Percentiles rank a stretch among this genome's conserved stretches.
These are phyloP conservation scores for Coptotermes formosanus DNA, from an alignment of 1,140 invertebrate species.

Conservation along the genomic window DNA sequence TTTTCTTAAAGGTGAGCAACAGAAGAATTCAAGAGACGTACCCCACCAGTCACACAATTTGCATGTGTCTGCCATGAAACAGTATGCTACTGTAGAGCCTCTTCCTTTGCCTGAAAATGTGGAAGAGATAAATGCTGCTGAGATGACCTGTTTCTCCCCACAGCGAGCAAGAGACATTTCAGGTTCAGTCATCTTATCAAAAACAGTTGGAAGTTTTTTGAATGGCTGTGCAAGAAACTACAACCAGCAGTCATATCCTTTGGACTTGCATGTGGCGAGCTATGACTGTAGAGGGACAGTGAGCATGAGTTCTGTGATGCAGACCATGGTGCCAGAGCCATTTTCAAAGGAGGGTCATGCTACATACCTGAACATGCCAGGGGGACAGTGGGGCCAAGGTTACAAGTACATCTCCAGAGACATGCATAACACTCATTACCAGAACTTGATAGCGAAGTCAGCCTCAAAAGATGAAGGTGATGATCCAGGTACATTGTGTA, in stretches of 20 bases:
- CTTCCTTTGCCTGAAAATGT: slow-evolving; percentile 54
- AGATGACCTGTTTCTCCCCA: slow-evolving; percentile 62
- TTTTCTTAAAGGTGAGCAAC: neutral
- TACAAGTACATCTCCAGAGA: slow-evolving; percentile 67
- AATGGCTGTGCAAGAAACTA: slow-evolving; percentile 40
- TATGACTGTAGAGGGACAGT: slow-evolving; percentile 68
- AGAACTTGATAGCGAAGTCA: neutral
- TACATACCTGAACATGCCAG: slow-evolving; percentile 69
- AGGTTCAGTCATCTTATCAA: slow-evolving; percentile 54
- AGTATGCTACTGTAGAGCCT: slow-evolving; percentile 37
- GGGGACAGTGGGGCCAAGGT: slow-evolving; percentile 64
- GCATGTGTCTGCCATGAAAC: slow-evolving; percentile 15
- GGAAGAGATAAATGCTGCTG: slow-evolving; percentile 49
- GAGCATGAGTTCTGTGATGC: slow-evolving; percentile 67
- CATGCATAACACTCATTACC: slow-evolving; percentile 60
- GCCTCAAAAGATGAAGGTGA: neutral
- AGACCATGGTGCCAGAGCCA: slow-evolving; percentile 71
- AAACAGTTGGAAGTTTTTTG: slow-evolving; percentile 39
- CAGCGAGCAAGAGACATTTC: slow-evolving; percentile 60
- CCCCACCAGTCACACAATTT: neutral
- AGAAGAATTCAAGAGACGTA: neutral
- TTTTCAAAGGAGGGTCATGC: slow-evolving; percentile 56
- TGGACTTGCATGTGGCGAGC: slow-evolving; percentile 59
- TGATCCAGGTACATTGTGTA: slow-evolving; percentile 14
- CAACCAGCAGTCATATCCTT: slow-evolving; percentile 47